These are phyloP conservation scores for Carapus acus DNA, from an alignment of 2,797 vertebrate genomes.

Conservation along the genomic window DNA sequence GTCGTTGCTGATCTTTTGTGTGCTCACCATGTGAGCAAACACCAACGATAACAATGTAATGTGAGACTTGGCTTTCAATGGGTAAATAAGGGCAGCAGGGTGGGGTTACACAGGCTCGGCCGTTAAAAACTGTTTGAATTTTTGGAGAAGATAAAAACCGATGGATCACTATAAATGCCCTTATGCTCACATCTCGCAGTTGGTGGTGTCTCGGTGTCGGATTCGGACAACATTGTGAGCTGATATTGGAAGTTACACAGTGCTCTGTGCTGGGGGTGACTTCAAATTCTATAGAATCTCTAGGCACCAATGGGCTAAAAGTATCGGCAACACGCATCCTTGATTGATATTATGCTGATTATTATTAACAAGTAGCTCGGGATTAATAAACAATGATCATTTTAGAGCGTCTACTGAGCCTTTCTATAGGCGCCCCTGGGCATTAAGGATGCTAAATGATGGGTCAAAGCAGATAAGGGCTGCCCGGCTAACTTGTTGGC, in stretches of 20 bases:
- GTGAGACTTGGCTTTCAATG: neutral
- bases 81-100: neutral
- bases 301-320: neutral
- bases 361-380: neutral
- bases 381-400: neutral
- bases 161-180: no score
- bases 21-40: no score
- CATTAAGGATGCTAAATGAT: slow-evolving; percentile 3
- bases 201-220: no score
- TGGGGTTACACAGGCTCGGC: slow-evolving; percentile 8
- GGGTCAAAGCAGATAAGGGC: slow-evolving; percentile 22
- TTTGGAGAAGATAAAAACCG: neutral
- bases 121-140: neutral
- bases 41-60: no score
- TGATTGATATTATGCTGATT: neutral
- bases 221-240: no score
- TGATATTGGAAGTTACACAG: neutral
- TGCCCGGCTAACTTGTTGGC: slow-evolving; percentile 8
- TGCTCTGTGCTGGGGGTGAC: neutral
- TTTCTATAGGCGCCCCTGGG: neutral
- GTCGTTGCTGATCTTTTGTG: no score
- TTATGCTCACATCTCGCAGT: no score
- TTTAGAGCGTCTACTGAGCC: neutral
- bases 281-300: neutral
- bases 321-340: neutral